Evolutionary conservation across 2,113 vertebrate species (phyloP).

Genomic region (Eretmochelys imbricata): DNA sequence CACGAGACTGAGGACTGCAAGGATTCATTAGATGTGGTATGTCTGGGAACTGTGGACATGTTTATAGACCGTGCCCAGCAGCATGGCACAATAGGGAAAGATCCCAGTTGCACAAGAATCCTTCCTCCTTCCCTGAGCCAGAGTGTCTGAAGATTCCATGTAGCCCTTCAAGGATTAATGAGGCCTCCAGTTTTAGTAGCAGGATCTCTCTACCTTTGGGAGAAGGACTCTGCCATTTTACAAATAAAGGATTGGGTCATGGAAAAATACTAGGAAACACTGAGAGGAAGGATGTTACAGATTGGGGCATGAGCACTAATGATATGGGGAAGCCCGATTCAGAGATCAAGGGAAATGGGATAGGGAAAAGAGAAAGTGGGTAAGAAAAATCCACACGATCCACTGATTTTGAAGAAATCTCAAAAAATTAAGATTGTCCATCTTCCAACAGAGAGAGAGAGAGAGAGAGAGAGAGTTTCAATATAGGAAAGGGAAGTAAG

Average conservation of each 20-base stretch:
- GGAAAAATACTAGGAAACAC: neutral
- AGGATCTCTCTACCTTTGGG: neutral
- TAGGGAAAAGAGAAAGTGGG: neutral
- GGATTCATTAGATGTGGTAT: neutral
- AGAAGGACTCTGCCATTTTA: neutral
- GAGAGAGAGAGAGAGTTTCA: too few relatives aligned
- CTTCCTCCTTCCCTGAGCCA: neutral
- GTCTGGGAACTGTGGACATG: neutral
- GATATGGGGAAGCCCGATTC: neutral
- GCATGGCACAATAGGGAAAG: neutral
- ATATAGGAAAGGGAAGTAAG: neutral
- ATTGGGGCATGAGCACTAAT: neutral
- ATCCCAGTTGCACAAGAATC: rapidly evolving
- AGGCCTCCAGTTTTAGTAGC: neutral
- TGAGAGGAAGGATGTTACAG: neutral
- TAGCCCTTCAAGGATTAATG: neutral
- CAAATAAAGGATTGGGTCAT: neutral
- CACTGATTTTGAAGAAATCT: neutral
- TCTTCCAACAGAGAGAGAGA: too few relatives aligned
- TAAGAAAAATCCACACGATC: neutral
- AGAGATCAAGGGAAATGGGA: neutral
- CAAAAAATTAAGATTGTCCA: neutral
- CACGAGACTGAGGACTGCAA: neutral
- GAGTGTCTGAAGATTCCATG: neutral
- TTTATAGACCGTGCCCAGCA: neutral